phyloP scores from a whole-genome alignment of 1,140 invertebrate genomes.

The Meteorus sp. region DNA sequence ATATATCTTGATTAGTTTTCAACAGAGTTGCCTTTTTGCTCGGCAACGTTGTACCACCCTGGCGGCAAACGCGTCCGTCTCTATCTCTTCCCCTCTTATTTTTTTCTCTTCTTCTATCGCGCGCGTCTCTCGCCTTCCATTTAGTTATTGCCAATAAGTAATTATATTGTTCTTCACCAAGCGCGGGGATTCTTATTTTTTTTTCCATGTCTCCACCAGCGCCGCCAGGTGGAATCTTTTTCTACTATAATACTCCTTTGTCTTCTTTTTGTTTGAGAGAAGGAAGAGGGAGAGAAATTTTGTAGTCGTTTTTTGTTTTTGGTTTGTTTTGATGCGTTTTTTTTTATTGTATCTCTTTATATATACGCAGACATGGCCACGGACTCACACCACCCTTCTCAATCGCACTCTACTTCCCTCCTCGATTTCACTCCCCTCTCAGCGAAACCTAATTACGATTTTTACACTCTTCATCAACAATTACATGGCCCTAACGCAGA shows the following conservation, averaged over 20 bases:
- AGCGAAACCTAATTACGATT: slow-evolving; percentile 33
- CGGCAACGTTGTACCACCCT: slow-evolving; percentile 10
- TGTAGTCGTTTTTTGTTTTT: slow-evolving; percentile 1
- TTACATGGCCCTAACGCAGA: slow-evolving; percentile 29
- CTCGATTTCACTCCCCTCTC: background rate
- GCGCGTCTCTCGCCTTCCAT: slow-evolving; percentile 36
- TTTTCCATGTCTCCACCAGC: slow-evolving; percentile 29
- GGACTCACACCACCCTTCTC: too few relatives aligned
- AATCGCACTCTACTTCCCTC: too few relatives aligned
- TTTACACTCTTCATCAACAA: slow-evolving; percentile 35
- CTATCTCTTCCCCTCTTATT: slow-evolving; percentile 1
- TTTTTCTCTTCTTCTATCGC: slow-evolving; percentile 18
- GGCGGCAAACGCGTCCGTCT: slow-evolving; percentile 1
- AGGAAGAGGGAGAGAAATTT: too few relatives aligned
- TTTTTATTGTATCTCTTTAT: slow-evolving; percentile 27
- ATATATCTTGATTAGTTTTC: slow-evolving; percentile 54
- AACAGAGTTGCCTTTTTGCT: slow-evolving; percentile 45
- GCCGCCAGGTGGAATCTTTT: slow-evolving; percentile 22
- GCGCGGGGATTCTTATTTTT: slow-evolving; percentile 28
- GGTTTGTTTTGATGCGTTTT: slow-evolving; percentile 17
- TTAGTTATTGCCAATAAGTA: slow-evolving; percentile 49
- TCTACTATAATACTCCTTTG: background rate
- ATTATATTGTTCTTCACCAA: slow-evolving; percentile 36
- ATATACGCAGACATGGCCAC: background rate
- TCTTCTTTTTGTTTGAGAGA: background rate